A percentile compares a stretch with the other conserved stretches of the same genome.
These are phyloP conservation scores for Lipophrys pholis DNA, from an alignment of 2,113 vertebrate species.

Conservation along the genomic window DNA sequence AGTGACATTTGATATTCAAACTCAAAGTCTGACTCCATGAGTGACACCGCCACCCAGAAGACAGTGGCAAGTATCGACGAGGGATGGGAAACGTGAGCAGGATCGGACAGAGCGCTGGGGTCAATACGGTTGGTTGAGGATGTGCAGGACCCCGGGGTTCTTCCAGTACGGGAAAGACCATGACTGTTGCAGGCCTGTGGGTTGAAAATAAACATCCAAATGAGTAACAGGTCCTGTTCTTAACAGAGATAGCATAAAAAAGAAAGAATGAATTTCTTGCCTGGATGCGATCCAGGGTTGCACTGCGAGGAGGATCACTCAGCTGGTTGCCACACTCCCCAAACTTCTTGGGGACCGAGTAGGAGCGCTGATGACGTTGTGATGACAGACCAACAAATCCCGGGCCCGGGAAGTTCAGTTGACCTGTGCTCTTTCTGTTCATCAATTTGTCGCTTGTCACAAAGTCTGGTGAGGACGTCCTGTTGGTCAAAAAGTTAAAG, in stretches of 20 bases:
- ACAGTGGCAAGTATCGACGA: conserved; percentile 93
- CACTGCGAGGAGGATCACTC: conserved; percentile 93
- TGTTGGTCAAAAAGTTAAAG: conserved; percentile 33
- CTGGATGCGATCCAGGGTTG: conserved; percentile 95
- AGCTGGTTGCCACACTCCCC: conserved; percentile 90
- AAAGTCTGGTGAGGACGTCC: conserved; percentile 95
- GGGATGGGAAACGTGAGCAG: conserved; percentile 93
- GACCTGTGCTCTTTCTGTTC: conserved; percentile 96
- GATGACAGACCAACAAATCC: conserved; percentile 86
- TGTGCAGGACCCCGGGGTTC: conserved; percentile 90
- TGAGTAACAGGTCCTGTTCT: not conserved
- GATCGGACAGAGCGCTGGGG: conserved; percentile 86
- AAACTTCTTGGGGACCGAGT: conserved; percentile 98
- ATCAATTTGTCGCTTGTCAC: conserved; percentile 90
- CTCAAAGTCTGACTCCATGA: conserved; percentile 99
- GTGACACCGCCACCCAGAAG: conserved; percentile 96
- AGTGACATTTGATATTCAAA: conserved; percentile 98
- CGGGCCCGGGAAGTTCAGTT: conserved; percentile 90
- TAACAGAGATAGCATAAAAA: not conserved
- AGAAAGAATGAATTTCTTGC: conserved; percentile 45
- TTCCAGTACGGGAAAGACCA: conserved; percentile 84
- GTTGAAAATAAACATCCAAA: not conserved
- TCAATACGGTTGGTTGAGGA: conserved; percentile 89
- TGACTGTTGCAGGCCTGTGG: conserved; percentile 94
- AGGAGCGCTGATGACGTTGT: conserved; percentile 96